phyloP scores from a whole-genome alignment of 2,888 invertebrate species.

The Embidobia sp. region DNA sequence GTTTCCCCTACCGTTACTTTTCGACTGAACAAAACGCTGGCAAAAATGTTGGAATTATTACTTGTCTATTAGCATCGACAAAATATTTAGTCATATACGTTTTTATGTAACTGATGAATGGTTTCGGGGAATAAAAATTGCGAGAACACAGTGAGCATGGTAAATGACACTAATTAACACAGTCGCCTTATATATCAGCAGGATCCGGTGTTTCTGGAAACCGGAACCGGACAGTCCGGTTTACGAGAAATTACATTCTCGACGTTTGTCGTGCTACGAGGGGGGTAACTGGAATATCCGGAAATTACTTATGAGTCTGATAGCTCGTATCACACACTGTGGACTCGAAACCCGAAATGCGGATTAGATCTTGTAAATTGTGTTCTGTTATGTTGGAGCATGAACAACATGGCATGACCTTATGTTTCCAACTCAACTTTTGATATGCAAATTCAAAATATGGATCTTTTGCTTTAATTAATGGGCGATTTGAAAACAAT shows the following conservation, averaged over 20 bases:
- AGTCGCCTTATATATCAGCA: constrained; percentile 53
- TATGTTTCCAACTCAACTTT: too few relatives aligned
- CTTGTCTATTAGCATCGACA: constrained; percentile 7
- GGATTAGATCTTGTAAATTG: constrained; percentile 9
- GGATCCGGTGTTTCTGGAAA: constrained; percentile 61
- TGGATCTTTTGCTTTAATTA: too few relatives aligned
- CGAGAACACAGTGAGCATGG: constrained; percentile 40
- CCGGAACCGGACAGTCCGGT: constrained; percentile 61
- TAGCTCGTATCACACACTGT: constrained; percentile 26
- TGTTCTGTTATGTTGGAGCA: neutral
- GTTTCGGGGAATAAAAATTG: constrained; percentile 41
- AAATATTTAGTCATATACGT: constrained; percentile 19
- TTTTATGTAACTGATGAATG: constrained; percentile 41
- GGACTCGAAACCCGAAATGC: constrained; percentile 19
- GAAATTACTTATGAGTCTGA: constrained; percentile 43
- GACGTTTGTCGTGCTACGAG: constrained; percentile 45
- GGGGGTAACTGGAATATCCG: constrained; percentile 59
- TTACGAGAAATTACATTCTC: constrained; percentile 60
- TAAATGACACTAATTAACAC: constrained; percentile 57
- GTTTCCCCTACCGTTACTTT: neutral
- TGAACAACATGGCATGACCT: neutral
- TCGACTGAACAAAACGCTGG: neutral
- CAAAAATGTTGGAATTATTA: constrained; percentile 4
- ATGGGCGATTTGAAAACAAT: too few relatives aligned
- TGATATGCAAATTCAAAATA: too few relatives aligned